Percentiles rank a stretch among this genome's conserved stretches.
Conservation (phyloP, 2,113 vertebrate genomes). For the Willisornis vidua region DNA sequence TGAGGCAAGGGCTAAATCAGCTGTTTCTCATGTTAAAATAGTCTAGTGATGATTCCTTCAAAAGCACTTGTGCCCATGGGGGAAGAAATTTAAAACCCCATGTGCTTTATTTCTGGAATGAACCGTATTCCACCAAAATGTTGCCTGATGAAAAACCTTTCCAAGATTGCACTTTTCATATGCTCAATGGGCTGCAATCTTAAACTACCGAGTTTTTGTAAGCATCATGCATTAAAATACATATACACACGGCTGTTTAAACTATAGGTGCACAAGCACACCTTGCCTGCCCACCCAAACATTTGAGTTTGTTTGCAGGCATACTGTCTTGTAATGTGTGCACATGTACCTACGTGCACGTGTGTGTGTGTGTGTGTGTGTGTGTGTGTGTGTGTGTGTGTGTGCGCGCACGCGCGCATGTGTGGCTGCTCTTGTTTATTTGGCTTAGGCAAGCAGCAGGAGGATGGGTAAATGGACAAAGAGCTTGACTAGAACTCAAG, state of each 20-base stretch:
- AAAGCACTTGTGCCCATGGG: not conserved
- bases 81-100: not conserved
- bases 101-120: not conserved
- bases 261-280: fast-evolving
- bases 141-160: not conserved
- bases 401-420: not conserved
- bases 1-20: not conserved
- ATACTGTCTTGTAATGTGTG: not conserved
- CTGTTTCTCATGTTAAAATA: not conserved
- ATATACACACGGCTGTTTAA: not conserved
- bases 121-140: not conserved
- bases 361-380: not conserved
- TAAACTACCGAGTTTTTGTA: not conserved
- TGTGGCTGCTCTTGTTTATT: not conserved
- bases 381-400: not conserved
- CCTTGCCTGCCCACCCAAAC: not conserved
- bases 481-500: constrained; percentile 48
- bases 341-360: not conserved
- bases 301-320: not conserved
- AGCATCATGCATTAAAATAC: not conserved
- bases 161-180: not conserved
- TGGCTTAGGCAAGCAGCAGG: constrained; percentile 2
- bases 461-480: constrained; percentile 47
- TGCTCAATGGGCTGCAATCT: not conserved
- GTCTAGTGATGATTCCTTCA: not conserved